Conservation (phyloP, 2,797 vertebrate species). For the Antrozous pallidus region DNA sequence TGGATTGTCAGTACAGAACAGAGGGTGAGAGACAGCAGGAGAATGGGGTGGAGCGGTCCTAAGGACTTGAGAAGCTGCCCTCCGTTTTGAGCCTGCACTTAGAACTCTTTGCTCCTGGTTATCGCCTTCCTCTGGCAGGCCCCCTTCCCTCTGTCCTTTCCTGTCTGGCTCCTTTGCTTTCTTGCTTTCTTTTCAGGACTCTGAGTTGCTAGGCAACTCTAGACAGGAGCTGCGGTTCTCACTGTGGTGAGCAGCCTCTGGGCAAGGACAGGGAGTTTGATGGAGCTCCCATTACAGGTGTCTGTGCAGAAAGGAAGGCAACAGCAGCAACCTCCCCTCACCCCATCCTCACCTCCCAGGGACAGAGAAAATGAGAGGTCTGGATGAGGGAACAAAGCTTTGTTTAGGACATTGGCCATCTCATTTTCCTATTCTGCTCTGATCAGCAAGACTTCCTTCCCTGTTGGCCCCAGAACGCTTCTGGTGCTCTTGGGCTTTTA, state of each 20-base stretch:
- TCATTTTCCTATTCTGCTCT: not conserved
- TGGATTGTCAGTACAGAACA: not conserved
- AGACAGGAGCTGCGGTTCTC: conserved; percentile 58
- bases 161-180: conserved; percentile 54
- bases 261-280: conserved; percentile 31
- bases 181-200: conserved; percentile 71
- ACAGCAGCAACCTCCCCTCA: not conserved
- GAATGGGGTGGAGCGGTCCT: not conserved
- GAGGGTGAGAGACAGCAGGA: not conserved
- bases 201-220: conserved; percentile 75
- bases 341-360: not conserved
- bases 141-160: conserved; percentile 51
- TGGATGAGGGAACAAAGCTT: not conserved
- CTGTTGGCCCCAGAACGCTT: not conserved
- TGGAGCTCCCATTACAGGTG: conserved; percentile 62
- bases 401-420: not conserved
- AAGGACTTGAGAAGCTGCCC: not conserved
- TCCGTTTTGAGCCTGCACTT: not conserved
- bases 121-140: conserved; percentile 22
- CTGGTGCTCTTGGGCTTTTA: not conserved
- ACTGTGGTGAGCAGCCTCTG: conserved; percentile 44
- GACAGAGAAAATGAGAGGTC: not conserved
- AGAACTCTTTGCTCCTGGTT: not conserved
- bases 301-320: conserved; percentile 52
- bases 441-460: not conserved